Conservation (phyloP, 92 coral and sea anemone genomes). For the Phenganax subtilis region DNA sequence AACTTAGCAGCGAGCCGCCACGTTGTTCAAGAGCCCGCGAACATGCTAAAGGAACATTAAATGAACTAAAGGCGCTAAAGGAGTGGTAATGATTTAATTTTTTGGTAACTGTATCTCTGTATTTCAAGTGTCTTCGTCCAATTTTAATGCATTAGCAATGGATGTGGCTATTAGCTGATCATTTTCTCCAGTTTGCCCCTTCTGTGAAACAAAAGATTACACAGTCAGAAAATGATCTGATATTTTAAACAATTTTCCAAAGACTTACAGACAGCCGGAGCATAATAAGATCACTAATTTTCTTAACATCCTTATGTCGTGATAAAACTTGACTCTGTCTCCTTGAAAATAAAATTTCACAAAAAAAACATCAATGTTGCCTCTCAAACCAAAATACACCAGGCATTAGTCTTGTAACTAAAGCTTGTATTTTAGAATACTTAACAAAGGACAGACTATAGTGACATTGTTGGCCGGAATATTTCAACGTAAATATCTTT, state of each 20-base stretch:
- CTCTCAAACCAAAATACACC: neutral
- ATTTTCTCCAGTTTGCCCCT: slow-evolving; percentile 1
- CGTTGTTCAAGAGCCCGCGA: too few relatives aligned
- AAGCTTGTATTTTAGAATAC: neutral
- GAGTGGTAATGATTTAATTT: too few relatives aligned
- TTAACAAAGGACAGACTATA: neutral
- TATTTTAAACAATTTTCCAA: neutral
- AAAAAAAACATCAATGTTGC: neutral
- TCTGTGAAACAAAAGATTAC: neutral
- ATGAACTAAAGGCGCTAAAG: too few relatives aligned
- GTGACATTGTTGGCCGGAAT: neutral
- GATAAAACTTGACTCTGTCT: slow-evolving; percentile 79
- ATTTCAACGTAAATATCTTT: neutral
- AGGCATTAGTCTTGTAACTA: neutral
- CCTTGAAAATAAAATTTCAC: slow-evolving; percentile 36
- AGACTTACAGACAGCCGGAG: slow-evolving; percentile 75
- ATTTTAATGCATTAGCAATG: slow-evolving; percentile 27
- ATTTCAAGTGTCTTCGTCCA: slow-evolving; percentile 7
- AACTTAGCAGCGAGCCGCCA: too few relatives aligned
- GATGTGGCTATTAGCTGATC: slow-evolving; percentile 19
- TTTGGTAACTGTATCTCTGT: too few relatives aligned
- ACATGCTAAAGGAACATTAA: too few relatives aligned
- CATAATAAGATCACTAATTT: slow-evolving; percentile 78
- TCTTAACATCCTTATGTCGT: slow-evolving; percentile 85
- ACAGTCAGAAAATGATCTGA: neutral